A percentile compares a stretch with the other conserved stretches of the same genome.
Evolutionary conservation across 2,797 vertebrate species (phyloP).

Genomic region (Emys orbicularis): DNA sequence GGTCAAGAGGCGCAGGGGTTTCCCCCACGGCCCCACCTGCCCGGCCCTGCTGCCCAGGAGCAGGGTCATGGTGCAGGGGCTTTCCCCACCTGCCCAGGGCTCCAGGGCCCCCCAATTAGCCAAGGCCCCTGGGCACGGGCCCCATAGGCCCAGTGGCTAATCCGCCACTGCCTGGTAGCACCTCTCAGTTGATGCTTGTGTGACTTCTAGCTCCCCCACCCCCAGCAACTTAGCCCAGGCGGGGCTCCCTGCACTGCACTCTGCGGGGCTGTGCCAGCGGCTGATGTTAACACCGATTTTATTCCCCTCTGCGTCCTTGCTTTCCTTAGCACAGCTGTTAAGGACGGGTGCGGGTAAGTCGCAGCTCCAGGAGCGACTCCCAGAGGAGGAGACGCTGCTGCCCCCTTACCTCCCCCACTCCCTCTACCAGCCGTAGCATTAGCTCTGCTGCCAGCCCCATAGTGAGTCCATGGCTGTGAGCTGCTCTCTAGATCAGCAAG

Average conservation of each 20-base stretch:
- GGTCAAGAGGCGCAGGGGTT: background rate
- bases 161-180: background rate
- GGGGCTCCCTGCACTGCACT: background rate
- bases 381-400: background rate
- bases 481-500: conserved; percentile 24
- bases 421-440: background rate
- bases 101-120: no score
- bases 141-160: no score
- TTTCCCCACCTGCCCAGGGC: no score
- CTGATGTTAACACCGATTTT: conserved; percentile 40
- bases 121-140: no score
- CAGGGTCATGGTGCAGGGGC: no score
- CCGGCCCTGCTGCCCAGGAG: no score
- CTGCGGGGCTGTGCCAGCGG: background rate
- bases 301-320: conserved; percentile 30
- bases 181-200: background rate
- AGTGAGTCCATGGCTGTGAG: background rate
- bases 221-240: background rate
- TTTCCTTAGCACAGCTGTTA: conserved; percentile 57
- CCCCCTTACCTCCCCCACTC: background rate
- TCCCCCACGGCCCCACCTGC: no score
- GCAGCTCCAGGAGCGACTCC: background rate
- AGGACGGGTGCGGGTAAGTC: conserved; percentile 67
- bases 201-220: no score
- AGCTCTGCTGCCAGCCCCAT: background rate